A percentile compares a stretch with the other conserved stretches of the same genome.
phyloP scores from a whole-genome alignment of 2,888 invertebrate species.

The Lycocerus yunnanus region DNA sequence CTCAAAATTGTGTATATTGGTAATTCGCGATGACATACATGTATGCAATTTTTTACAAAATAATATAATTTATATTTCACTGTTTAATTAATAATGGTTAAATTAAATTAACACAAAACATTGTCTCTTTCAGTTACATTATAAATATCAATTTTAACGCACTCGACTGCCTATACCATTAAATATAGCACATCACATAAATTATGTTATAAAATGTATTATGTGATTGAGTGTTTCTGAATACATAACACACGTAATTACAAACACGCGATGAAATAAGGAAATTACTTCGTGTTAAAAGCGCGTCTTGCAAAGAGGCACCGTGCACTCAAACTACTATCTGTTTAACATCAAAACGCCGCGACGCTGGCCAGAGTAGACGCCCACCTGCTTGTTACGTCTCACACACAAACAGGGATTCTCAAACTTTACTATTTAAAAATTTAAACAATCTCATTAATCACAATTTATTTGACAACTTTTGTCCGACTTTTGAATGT shows the following conservation, averaged over 20 bases:
- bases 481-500: neutral
- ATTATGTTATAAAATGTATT: neutral
- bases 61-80: neutral
- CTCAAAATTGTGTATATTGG: conserved; percentile 25
- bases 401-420: conserved; percentile 19
- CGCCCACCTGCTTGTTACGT: conserved; percentile 37
- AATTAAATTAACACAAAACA: neutral
- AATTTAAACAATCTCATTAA: neutral
- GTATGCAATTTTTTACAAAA: conserved; percentile 15
- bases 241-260: conserved; percentile 18
- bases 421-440: conserved; percentile 18
- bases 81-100: neutral
- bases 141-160: neutral
- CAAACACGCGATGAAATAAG: conserved; percentile 26
- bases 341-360: conserved; percentile 40
- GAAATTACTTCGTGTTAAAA: conserved; percentile 14
- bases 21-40: conserved; percentile 23
- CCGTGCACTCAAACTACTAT: conserved; percentile 39
- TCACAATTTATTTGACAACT: neutral
- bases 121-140: neutral
- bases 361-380: conserved; percentile 33
- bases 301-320: conserved; percentile 40
- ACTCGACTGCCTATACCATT: neutral
- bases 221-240: neutral
- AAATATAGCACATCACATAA: neutral